Percentiles rank a stretch among this genome's conserved stretches.
Evolutionary conservation across 1,140 invertebrate genomes (phyloP).

Genomic region (Zaprionus ornatus): DNA sequence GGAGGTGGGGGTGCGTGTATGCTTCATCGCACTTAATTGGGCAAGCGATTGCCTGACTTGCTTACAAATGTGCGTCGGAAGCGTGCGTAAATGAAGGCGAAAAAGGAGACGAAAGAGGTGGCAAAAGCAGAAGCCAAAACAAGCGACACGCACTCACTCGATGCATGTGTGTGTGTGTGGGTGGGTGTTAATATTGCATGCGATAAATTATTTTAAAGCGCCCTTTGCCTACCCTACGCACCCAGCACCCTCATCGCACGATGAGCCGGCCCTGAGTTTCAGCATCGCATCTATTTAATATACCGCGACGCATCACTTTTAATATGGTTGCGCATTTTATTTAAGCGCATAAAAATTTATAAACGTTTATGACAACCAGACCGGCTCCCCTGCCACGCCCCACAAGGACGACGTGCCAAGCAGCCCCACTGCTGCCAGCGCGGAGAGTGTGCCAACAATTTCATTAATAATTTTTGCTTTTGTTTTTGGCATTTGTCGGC

Average conservation of each 20-base stretch:
- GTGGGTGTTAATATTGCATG: constrained; percentile 65
- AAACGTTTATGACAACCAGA: constrained; percentile 73
- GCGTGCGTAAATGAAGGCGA: constrained; percentile 5
- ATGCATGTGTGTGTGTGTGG: constrained; percentile 14
- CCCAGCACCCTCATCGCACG: background rate
- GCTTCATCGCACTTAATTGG: constrained; percentile 32
- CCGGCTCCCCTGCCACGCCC: background rate
- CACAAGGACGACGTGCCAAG: no score
- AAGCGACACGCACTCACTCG: constrained; percentile 55
- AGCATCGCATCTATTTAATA: constrained; percentile 68
- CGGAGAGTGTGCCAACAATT: constrained; percentile 1
- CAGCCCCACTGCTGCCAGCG: no score
- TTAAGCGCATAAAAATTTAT: constrained; percentile 73
- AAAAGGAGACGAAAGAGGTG: constrained; percentile 1
- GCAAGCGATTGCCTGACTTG: constrained; percentile 77
- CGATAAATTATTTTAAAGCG: constrained; percentile 81
- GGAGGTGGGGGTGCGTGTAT: background rate
- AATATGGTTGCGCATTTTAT: constrained; percentile 77
- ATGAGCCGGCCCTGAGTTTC: background rate
- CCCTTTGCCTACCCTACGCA: background rate
- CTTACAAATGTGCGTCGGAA: constrained; percentile 64
- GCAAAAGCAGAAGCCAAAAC: constrained; percentile 26
- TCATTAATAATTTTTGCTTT: constrained; percentile 47
- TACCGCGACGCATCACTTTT: constrained; percentile 74
- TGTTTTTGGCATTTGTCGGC: constrained; percentile 43